Evolutionary conservation across 2,113 vertebrate genomes (phyloP), one percentile per base, ranked within the genome.

Genomic region (Phyllopteryx taeniolatus): DNA sequence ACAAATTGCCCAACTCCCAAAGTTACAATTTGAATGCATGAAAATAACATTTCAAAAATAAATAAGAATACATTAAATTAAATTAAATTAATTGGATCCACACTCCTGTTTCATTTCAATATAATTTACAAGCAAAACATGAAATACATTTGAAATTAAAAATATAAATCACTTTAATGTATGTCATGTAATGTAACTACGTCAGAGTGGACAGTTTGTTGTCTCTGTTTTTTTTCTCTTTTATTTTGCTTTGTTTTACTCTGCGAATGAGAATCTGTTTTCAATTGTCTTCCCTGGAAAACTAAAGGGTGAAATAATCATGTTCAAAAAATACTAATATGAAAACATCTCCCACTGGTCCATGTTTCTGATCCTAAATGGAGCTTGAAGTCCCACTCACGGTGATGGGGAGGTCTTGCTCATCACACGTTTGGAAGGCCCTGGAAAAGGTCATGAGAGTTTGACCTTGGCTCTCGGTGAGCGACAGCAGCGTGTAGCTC

Each of bases 401-500:
- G 46, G 87, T 89, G 64, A 95, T 94, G 12, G 86, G 77, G 54
- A 75, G 72, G 76, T 95, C 91, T 0, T 94, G 69, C 10, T 78
- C 60, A 69, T 95, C 94, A 12, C 94, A 94, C 0, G 88, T 84
- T 44, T 76, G 67, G 61, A 93, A 88, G 17, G 89, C 27, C 60
- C 82, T 72, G 73, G 82, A 77, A 73, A 95, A 93, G 10, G 79
- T 86, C 87, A 94, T 86, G 9, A 75, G 84, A 3, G 93, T 95
- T 39, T 92, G 91, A 22, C 85, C 80, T 0, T 88, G 70, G 0
- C 78, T 87, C 85, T 95, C 92, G 0, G 0, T 86, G 10, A 94
- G 42, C 22, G 87, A 89, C 14, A 93, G 82, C 2, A 95, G 85
- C 35, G 88, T 85, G 46, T 94, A 94, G 66, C 90, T 91, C 87